Evolutionary conservation across 35 echinoderm and acorn worm species (phyloP).

Genomic region (Chiridota heheva): DNA sequence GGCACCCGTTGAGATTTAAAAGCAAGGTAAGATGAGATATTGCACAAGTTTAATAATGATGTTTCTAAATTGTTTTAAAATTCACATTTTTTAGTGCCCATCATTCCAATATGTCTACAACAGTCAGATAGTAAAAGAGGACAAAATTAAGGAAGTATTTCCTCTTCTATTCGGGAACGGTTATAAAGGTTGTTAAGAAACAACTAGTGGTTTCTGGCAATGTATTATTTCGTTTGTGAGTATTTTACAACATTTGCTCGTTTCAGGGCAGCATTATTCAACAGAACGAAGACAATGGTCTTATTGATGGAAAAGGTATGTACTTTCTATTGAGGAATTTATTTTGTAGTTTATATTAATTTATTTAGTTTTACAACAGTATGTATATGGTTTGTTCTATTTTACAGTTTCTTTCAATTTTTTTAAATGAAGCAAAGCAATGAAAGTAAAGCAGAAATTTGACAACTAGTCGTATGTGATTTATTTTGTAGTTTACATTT

Average conservation of each 20-base stretch:
- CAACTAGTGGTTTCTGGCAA: too few relatives aligned
- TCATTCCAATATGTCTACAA: background rate
- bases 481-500: background rate
- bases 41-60: too few relatives aligned
- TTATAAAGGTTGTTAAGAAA: background rate
- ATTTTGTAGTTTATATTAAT: background rate
- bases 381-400: background rate
- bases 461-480: background rate
- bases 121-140: background rate
- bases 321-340: background rate
- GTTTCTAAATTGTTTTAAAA: background rate
- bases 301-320: slow-evolving; percentile 16
- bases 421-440: background rate
- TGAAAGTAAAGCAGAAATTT: background rate
- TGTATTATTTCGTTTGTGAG: background rate
- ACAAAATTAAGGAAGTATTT: too few relatives aligned
- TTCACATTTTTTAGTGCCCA: background rate
- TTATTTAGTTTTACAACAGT: background rate
- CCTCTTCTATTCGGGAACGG: background rate
- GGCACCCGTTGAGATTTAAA: too few relatives aligned
- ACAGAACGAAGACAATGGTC: background rate
- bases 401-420: background rate
- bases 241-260: background rate
- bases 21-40: too few relatives aligned
- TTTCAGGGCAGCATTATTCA: slow-evolving; percentile 36